Evolutionary conservation across 1,140 invertebrate genomes (phyloP), one percentile per base, ranked within the genome.

Genomic region (Leptinotarsa texana): DNA sequence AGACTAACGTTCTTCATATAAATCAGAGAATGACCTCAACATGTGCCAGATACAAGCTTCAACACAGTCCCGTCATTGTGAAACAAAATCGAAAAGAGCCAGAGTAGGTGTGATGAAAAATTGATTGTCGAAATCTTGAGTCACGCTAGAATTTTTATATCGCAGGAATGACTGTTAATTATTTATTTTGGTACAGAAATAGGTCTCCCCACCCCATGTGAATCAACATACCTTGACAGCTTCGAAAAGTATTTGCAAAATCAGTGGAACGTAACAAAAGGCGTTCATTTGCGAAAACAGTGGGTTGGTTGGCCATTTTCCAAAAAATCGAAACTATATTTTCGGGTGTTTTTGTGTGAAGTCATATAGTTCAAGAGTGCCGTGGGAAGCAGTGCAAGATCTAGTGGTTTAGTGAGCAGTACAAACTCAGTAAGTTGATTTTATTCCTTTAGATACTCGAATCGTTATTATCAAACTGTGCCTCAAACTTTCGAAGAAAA

Each of bases 301-400:
- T 42, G 51, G n/a, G 63, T 65, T 4, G 15, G 18, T 21, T 68
- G 66, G 66, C 24, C 13, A 18, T 13, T 42, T n/a, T 68, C 66
- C 66, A 68, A 68, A 18, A 71, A 13, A 57, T 57, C 21, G 22
- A 13, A 4, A 21, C 13, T 62, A 71, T 33, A 71, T 24, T 71
- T 71, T 63, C 47, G 49, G 4, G 49, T 71, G 8, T 61, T 71
- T 33, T 57, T 27, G 24, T n/a, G 3, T 22, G 22, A 61, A 71
- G 5, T 65, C 69, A 65, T 73, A 62, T 49, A 51, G 74, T 63
- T 61, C 22, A 49, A 21, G 17, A 73, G 69, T 72, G 13, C 71
- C 72, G 75, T 73, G 75, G 66, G 18, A 48, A 49, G 24, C 27
- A 27, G 66, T 66, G 63, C 27, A 22, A 22, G 2, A 11, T 66